phyloP scores from a whole-genome alignment of 2,888 invertebrate genomes.

The Drosophila gaucha region DNA sequence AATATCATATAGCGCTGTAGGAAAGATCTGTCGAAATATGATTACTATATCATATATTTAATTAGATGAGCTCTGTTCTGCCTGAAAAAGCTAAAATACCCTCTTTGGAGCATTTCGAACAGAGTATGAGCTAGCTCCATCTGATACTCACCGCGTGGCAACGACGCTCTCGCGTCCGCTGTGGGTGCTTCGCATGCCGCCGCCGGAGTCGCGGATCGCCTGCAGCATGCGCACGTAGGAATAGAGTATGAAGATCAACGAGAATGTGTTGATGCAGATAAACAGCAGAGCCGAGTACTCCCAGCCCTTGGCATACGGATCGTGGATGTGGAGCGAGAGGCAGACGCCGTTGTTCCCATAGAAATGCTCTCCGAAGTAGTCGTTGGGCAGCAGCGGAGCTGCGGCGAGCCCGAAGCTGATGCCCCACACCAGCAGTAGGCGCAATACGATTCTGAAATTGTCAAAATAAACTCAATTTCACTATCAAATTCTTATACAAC shows the following conservation, averaged over 20 bases:
- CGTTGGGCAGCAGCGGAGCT: constrained; percentile 85
- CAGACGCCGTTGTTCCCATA: constrained; percentile 88
- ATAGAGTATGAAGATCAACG: constrained; percentile 86
- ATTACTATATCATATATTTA: no score
- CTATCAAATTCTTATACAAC: not conserved
- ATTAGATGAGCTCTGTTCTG: no score
- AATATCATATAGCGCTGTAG: no score
- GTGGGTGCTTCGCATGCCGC: constrained; percentile 87
- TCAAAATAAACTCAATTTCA: not conserved
- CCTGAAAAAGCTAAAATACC: no score
- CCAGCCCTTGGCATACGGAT: constrained; percentile 88
- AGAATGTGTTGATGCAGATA: constrained; percentile 86
- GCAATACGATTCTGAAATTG: constrained; percentile 84
- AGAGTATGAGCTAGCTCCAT: not conserved
- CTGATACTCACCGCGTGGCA: constrained; percentile 85
- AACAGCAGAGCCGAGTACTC: constrained; percentile 87
- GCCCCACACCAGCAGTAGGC: constrained; percentile 86
- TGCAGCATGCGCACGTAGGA: constrained; percentile 87
- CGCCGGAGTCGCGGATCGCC: constrained; percentile 86
- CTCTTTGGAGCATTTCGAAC: no score
- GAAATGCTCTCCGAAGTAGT: constrained; percentile 86
- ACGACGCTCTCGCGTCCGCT: constrained; percentile 87
- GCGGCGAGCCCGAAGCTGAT: constrained; percentile 85
- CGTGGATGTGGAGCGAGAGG: constrained; percentile 87
- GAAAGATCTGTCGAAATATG: no score